Evolutionary conservation across 2,797 vertebrate genomes (phyloP), one percentile per base, ranked within the genome.

Genomic region (Neoniphon sammara): DNA sequence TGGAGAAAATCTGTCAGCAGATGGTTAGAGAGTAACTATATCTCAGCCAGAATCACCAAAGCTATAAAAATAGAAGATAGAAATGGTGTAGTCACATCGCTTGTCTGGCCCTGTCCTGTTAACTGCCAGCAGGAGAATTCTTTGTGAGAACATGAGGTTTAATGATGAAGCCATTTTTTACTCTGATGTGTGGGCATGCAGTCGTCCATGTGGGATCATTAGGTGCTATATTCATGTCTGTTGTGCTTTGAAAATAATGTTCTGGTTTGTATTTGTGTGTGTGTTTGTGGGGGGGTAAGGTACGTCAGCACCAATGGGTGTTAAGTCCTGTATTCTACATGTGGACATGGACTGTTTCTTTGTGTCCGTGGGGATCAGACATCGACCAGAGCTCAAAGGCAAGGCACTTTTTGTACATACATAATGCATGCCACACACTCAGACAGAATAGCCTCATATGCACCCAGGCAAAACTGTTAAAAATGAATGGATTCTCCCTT

Each of bases 301-400:
- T 81, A 54, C 77, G 11, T 56, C 72, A 0, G 18, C 71, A 56
- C 8, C 72, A 15, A 9, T 60, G 2, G 84, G 79, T 66, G 89
- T 94, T 71, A 92, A 95, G 88, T 96, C 95, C 59, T 99, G 97
- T 88, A 95, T 99, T 85, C 94, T 99, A 89, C 98, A 99, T 74
- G 95, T 99, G 85, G 98, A 99, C 93, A 99, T 99, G 98, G 98
- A 99, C 92, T 99, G 98, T 92, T 99, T 99, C 92, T 99, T 99
- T 94, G 98, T 97, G 57, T 99, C 98, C 70, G 98, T 99, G 83
- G 97, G 96, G 89, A 96, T 98, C 85, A 94, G 97, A 90, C 94
- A 97, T 88, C 93, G 94, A 81, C 96, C 97, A 52, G 97, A 98
- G 77, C 95, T 99, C 82, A 97, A 94, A 96, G 98, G 98, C 95